Conservation (phyloP, 2,888 invertebrate genomes). For the Leucophenga maculata region DNA sequence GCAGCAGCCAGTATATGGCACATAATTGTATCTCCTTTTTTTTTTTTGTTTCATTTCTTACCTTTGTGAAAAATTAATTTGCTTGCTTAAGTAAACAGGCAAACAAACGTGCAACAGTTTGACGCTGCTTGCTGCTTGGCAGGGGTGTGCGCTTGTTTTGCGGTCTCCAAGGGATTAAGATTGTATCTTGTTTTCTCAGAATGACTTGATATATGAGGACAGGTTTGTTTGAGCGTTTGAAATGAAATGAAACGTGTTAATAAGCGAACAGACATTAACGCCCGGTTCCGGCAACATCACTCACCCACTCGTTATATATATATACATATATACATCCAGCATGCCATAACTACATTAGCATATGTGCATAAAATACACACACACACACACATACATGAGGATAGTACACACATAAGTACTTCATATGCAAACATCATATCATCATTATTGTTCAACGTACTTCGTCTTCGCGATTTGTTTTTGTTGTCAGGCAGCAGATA, state of each 20-base stretch:
- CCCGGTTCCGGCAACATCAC: constrained; percentile 3
- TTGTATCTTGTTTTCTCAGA: constrained; percentile 16
- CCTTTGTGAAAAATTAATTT: constrained; percentile 44
- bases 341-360: constrained; percentile 31
- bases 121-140: constrained; percentile 17
- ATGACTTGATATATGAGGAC: background rate
- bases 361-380: constrained; percentile 35
- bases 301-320: constrained; percentile 4
- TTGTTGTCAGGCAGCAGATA: constrained; percentile 33
- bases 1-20: background rate
- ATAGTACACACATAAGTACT: background rate
- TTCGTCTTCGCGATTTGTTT: no score
- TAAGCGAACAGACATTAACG: constrained; percentile 44
- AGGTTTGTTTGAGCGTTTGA: constrained; percentile 7
- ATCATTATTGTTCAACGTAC: no score
- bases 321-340: background rate
- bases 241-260: constrained; percentile 58
- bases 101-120: background rate
- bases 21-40: constrained; percentile 5
- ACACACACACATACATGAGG: constrained; percentile 14
- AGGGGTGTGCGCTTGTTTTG: constrained; percentile 41
- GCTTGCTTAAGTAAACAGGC: constrained; percentile 38
- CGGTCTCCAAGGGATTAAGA: constrained; percentile 61
- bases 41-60: constrained; percentile 1
- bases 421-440: background rate